phyloP scores from a whole-genome alignment of 2,113 vertebrate species.

The Heliornis fulica region DNA sequence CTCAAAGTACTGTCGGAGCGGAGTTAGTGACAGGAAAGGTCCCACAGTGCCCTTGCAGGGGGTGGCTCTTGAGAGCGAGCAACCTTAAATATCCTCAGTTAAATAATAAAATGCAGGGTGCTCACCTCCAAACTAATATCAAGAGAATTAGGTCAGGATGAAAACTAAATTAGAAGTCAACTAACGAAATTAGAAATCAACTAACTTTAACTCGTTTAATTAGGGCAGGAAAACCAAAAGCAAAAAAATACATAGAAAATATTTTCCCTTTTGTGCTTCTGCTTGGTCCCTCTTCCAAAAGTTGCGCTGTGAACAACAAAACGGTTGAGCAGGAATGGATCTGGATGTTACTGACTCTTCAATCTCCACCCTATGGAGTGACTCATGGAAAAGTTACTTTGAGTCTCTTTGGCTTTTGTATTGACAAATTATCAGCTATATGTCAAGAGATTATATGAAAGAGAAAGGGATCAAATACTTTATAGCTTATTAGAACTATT shows the following conservation, averaged over 20 bases:
- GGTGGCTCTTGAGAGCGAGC: neutral
- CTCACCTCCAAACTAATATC: neutral
- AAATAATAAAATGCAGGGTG: neutral
- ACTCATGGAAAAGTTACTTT: neutral
- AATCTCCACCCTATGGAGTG: neutral
- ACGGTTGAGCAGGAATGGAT: neutral
- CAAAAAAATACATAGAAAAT: neutral
- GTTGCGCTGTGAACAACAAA: neutral
- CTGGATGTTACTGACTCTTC: neutral
- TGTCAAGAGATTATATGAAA: neutral
- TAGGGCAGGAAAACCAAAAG: neutral
- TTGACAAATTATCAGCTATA: neutral
- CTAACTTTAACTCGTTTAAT: neutral
- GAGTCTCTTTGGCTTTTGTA: neutral
- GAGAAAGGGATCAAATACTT: neutral
- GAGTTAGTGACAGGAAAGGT: neutral
- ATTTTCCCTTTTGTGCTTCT: neutral
- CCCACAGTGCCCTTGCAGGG: accelerated
- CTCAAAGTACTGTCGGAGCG: neutral
- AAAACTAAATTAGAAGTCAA: neutral
- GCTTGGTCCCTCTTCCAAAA: neutral
- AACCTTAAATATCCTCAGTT: neutral
- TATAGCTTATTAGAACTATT: neutral
- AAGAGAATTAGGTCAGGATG: neutral
- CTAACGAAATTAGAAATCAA: neutral